Base-by-base conservation (phyloP, 2,888 invertebrate species). In the Plemyria rubiginata region DNA sequence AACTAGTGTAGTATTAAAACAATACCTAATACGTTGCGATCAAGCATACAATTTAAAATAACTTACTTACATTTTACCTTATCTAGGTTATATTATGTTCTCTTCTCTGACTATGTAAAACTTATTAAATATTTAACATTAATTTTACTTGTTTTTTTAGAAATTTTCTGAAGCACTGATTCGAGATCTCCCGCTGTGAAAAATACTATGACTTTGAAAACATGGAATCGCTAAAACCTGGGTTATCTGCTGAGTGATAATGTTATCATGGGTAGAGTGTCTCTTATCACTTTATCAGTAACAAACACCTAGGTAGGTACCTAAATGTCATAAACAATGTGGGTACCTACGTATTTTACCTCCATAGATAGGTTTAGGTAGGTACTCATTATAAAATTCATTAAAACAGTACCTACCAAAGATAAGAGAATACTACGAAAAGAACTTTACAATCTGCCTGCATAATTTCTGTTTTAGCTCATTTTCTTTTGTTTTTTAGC, bases 201-300 rank as follows among this genome's bases (percentile, higher is more conserved):
- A 53, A 62, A 52, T 49, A 61, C 48, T 50, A 43, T 59, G 61
- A 46, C 46, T 56, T 46, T 46, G 51, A 61, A 53, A 66, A 68
- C 61, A 54, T 59, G 22, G 53, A 53, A 46, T 48, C 15, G 13
- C 22, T 45, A 38, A 49, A 50, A 16, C 50, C 40, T 48, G 29
- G 51, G 41, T 53, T 60, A 61, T 65, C 57, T 49, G 48, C 57
- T 49, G 48, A 57, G 22, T 46, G 58, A 41, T 58, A 54, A 38
- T 54, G 54, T 43, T 62, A 62, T 62, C 62, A 43, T 13, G 49
- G 54, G 53, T 48, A 11, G 53, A 62, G 57, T 54, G 52, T 15
- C 40, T 9, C 53, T 48, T 53, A 59, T 15, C 40, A n/a, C 53
- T 48, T n/a, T 53, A 59, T 59, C 52, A 58, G 43, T 7, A 40